phyloP scores from a whole-genome alignment of 2,888 invertebrate species.

The Zygothrica quintamaculata region DNA sequence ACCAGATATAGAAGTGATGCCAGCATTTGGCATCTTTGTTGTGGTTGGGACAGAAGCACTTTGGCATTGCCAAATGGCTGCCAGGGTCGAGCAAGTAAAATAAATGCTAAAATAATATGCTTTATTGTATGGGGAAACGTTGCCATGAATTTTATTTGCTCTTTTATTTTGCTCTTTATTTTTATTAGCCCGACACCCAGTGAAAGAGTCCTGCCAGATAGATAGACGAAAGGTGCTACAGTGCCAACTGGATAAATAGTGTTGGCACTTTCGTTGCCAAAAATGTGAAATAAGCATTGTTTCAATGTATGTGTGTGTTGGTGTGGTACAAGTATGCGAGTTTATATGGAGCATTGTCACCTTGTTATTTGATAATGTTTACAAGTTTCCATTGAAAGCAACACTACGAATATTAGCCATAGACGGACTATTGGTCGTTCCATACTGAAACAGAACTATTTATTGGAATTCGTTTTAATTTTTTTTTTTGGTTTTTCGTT shows the following conservation, averaged over 20 bases:
- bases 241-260: constrained; percentile 35
- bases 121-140: constrained; percentile 49
- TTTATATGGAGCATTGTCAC: constrained; percentile 1
- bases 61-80: constrained; percentile 56
- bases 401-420: background rate
- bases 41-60: constrained; percentile 43
- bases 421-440: background rate
- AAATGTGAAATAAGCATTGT: background rate
- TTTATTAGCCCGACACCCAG: constrained; percentile 48
- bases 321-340: background rate
- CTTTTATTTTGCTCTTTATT: constrained; percentile 49
- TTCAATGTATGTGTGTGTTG: background rate
- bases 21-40: constrained; percentile 28
- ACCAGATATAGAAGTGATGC: no score
- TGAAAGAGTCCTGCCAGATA: constrained; percentile 5
- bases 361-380: background rate
- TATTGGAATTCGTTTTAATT: background rate
- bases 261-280: constrained; percentile 17
- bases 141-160: constrained; percentile 49
- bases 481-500: no score
- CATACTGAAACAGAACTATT: background rate
- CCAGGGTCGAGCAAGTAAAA: constrained; percentile 48
- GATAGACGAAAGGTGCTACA: constrained; percentile 30
- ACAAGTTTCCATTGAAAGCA: background rate
- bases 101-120: constrained; percentile 66